A percentile compares a stretch with the other conserved stretches of the same genome.
These are phyloP conservation scores for Thyatira batis DNA, from an alignment of 2,888 invertebrate species.

Conservation along the genomic window DNA sequence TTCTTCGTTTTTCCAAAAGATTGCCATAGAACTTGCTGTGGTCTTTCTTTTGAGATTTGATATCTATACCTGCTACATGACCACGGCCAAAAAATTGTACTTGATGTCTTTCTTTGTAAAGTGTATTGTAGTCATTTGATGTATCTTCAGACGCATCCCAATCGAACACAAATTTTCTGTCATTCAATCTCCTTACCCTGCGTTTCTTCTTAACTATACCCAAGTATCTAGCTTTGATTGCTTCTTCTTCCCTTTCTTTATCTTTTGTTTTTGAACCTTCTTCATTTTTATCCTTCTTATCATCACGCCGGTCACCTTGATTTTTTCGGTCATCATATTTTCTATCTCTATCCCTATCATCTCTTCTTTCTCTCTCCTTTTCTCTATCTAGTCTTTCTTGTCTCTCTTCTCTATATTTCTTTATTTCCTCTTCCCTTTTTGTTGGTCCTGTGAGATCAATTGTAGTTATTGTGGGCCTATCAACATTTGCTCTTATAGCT, in stretches of 20 bases:
- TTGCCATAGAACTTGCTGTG: conserved; percentile 99
- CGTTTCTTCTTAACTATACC: conserved; percentile 97
- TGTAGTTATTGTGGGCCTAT: conserved; percentile 68
- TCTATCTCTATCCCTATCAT: conserved; percentile 81
- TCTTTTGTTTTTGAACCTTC: conserved; percentile 86
- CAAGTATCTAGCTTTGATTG: conserved; percentile 97
- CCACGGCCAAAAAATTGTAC: conserved; percentile 99
- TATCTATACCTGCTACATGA: conserved; percentile 98
- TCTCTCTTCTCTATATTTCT: conserved; percentile 61
- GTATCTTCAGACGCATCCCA: conserved; percentile 99
- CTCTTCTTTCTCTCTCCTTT: conserved; percentile 81
- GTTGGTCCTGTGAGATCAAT: conserved; percentile 79
- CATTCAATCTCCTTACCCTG: conserved; percentile 95
- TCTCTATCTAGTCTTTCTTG: conserved; percentile 36
- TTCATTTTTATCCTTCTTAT: conserved; percentile 76
- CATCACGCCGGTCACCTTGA: conserved; percentile 73
- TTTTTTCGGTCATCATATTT: conserved; percentile 79
- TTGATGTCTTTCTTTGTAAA: conserved; percentile 98
- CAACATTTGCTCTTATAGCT: conserved; percentile 86
- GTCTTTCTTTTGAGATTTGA: conserved; percentile 96
- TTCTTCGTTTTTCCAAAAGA: conserved; percentile 95
- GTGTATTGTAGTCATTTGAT: conserved; percentile 96
- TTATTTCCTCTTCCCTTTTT: conserved; percentile 67
- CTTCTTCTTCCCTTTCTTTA: conserved; percentile 95
- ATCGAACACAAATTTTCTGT: conserved; percentile 99